Conservation (phyloP, 2,113 vertebrate species). For the Ploceus nigricollis region DNA sequence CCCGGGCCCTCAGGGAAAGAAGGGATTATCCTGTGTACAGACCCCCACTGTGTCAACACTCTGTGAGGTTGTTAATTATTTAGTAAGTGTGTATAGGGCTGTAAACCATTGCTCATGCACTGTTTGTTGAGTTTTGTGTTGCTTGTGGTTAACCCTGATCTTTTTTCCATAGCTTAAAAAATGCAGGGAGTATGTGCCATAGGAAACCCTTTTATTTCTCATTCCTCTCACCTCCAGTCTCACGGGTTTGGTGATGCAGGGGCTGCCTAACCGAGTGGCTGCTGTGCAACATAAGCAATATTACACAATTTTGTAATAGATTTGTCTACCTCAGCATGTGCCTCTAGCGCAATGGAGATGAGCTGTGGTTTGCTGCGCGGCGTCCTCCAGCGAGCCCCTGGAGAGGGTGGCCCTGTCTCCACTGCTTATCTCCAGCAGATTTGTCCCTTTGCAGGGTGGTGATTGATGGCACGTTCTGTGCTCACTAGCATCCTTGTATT, state of each 20-base stretch:
- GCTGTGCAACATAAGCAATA: neutral
- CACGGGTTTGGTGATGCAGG: neutral
- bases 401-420: neutral
- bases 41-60: neutral
- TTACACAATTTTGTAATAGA: neutral
- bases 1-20: neutral
- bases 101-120: neutral
- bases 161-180: neutral
- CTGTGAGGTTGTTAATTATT: rapidly evolving
- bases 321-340: neutral
- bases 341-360: neutral
- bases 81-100: neutral
- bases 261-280: neutral
- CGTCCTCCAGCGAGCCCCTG: neutral
- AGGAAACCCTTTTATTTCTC: neutral
- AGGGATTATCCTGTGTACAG: rapidly evolving
- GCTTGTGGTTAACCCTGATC: neutral
- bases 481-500: neutral
- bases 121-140: neutral
- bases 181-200: neutral
- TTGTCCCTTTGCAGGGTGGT: neutral
- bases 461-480: neutral
- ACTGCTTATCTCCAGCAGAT: neutral
- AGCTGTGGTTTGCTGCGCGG: neutral
- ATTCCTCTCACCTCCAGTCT: neutral